phyloP scores from a whole-genome alignment of 2,888 invertebrate species.

The Cephus pulcher region DNA sequence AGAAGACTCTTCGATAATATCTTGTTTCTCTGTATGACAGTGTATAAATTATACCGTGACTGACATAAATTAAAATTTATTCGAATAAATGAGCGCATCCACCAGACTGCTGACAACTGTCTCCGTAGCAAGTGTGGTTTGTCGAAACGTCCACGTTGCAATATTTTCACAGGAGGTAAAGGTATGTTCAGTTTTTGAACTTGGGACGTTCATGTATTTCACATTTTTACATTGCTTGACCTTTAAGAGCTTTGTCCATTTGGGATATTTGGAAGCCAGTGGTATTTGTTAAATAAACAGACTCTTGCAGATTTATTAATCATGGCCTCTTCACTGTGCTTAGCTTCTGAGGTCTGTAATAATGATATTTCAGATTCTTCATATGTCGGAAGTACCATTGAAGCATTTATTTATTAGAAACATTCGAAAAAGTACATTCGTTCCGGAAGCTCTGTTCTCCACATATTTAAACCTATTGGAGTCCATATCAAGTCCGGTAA shows the following conservation, averaged over 20 bases:
- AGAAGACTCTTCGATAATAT: slow-evolving; percentile 1
- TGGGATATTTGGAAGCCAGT: not conserved
- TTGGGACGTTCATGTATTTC: not conserved
- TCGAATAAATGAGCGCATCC: slow-evolving; percentile 56
- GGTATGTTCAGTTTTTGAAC: slow-evolving; percentile 31
- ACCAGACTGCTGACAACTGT: slow-evolving; percentile 48
- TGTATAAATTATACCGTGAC: slow-evolving; percentile 9
- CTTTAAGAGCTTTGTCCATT: not conserved
- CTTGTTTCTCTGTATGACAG: slow-evolving; percentile 10
- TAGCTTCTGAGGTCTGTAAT: not conserved
- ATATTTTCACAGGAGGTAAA: slow-evolving; percentile 45
- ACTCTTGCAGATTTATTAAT: not conserved
- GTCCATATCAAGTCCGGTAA: slow-evolving; percentile 29
- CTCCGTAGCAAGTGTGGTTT: slow-evolving; percentile 46
- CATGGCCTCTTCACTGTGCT: not conserved
- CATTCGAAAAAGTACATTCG: slow-evolving; percentile 33
- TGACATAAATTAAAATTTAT: slow-evolving; percentile 19
- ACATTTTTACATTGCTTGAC: not conserved
- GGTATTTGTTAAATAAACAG: not conserved
- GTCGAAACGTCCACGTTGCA: slow-evolving; percentile 46
- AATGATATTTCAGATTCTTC: slow-evolving; percentile 37
- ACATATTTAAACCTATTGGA: slow-evolving; percentile 35
- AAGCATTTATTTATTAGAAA: slow-evolving; percentile 40
- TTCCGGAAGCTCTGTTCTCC: slow-evolving; percentile 35
- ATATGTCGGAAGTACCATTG: slow-evolving; percentile 39